phyloP scores from a whole-genome alignment of 2,888 invertebrate species.

The Idaea biselata region DNA sequence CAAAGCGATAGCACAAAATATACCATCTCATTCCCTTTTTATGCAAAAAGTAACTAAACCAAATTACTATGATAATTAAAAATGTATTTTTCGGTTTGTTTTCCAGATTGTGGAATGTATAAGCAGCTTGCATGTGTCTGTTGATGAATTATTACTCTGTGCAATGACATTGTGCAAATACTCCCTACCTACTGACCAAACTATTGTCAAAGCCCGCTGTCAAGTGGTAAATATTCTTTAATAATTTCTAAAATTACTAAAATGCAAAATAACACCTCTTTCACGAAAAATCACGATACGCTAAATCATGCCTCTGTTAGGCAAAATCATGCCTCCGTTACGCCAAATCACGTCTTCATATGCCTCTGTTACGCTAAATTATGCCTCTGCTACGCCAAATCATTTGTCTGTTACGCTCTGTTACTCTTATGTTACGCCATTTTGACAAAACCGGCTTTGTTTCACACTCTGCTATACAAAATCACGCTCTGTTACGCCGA shows the following conservation, averaged over 20 bases:
- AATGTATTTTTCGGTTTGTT: neutral
- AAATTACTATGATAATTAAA: too few species aligned
- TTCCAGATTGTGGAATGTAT: slow-evolving; percentile 61
- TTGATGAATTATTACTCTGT: slow-evolving; percentile 66
- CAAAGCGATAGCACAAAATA: too few species aligned
- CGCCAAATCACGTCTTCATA: too few species aligned
- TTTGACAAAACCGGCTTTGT: neutral
- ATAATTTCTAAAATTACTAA: neutral
- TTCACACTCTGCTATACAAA: too few species aligned
- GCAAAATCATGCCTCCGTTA: too few species aligned
- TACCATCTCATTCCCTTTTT: too few species aligned
- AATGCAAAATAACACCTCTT: neutral
- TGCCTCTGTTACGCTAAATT: too few species aligned
- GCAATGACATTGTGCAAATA: slow-evolving; percentile 71
- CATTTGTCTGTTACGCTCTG: too few species aligned
- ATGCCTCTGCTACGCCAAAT: neutral
- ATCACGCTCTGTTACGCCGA: neutral
- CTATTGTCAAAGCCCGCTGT: slow-evolving; percentile 74
- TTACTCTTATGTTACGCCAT: neutral
- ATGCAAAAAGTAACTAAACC: too few species aligned
- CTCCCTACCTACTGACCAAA: slow-evolving; percentile 62
- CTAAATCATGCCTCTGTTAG: too few species aligned
- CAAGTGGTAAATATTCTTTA: slow-evolving; percentile 66
- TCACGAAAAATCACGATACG: too few species aligned
- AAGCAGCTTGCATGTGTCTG: slow-evolving; percentile 55